Evolutionary conservation across 2,888 invertebrate species (phyloP), one percentile per base, ranked within the genome.

Genomic region (Bibio marci): DNA sequence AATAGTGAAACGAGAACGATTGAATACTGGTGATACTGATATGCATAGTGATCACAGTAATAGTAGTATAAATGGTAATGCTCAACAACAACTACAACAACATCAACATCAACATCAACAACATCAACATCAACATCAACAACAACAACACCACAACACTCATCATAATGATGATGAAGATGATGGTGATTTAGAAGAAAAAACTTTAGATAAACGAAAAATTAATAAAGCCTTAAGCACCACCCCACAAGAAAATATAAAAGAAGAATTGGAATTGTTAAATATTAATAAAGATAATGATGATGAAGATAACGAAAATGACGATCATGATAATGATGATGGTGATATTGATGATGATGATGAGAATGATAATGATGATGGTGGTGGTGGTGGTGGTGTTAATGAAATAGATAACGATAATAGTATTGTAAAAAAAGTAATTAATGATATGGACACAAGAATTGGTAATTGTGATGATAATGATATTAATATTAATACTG

Each of bases 301-400:
- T 32, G 54, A 58, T 28, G 52, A 52, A 11, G 57, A 66, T 22
- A 48, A 48, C 17, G 59, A 59, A 41, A 66, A 67, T 32, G 70
- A 71, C 46, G 67, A 66, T 48, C 65, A 66, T 41, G 67, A 67
- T 49, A n/a, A 30, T 61, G 63, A 45, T 63, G 64, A 54, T 62
- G 64, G 47, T 54, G 66, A 39, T 53, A 65, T 46, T 33, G 49
- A 49, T 39, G 46, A 46, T 37, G 47, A 30, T 18, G 46, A 49
- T 39, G 46, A 46, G 35, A 46, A 30, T 18, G 46, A 41, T 14
- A 45, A 44, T 41, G 44, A 42, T 41, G 30, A 39, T 12, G 38
- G 27, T 15, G 35, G 33, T 17, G n/a, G n/a, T n/a, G n/a, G n/a
- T n/a, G n/a, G n/a, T 30, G 30, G 14, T 35, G 25, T 5, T 37